phyloP scores from a whole-genome alignment of 1,140 invertebrate genomes.

The Euwallacea fornicatus region DNA sequence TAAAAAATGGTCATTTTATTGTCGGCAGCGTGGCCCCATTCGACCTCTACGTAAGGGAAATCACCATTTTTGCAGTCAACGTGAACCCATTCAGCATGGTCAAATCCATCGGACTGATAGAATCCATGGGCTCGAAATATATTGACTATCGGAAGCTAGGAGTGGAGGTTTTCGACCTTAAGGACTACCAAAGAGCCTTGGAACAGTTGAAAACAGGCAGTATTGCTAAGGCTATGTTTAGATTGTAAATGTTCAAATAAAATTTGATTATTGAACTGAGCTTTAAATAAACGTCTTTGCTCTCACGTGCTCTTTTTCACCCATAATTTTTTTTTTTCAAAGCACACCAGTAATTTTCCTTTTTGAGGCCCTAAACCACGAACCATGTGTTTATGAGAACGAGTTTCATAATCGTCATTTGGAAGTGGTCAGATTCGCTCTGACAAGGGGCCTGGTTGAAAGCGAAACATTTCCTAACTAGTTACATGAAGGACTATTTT shows the following conservation, averaged over 20 bases:
- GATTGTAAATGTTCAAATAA: conserved; percentile 49
- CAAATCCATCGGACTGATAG: conserved; percentile 63
- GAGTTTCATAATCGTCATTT: no score
- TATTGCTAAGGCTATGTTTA: conserved; percentile 69
- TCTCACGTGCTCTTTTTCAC: no score
- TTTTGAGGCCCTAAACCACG: no score
- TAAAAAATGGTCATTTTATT: not conserved
- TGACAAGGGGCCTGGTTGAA: no score
- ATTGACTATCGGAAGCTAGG: conserved; percentile 66
- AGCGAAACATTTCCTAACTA: no score
- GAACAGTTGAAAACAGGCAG: conserved; percentile 59
- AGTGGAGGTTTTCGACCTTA: conserved; percentile 62
- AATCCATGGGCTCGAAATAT: conserved; percentile 63
- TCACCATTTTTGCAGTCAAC: conserved; percentile 65
- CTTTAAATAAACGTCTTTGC: no score
- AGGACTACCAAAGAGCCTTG: conserved; percentile 62
- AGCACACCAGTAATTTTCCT: no score
- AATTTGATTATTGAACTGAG: no score
- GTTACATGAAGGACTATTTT: no score
- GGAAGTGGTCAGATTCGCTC: no score
- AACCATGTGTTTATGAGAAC: no score
- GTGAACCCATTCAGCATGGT: conserved; percentile 69
- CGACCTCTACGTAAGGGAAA: conserved; percentile 64
- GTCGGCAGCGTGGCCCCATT: conserved; percentile 62
- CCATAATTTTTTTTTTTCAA: no score